These are phyloP conservation scores for Anguilla megastoma DNA, from an alignment of 2,797 vertebrate genomes.

Conservation along the genomic window DNA sequence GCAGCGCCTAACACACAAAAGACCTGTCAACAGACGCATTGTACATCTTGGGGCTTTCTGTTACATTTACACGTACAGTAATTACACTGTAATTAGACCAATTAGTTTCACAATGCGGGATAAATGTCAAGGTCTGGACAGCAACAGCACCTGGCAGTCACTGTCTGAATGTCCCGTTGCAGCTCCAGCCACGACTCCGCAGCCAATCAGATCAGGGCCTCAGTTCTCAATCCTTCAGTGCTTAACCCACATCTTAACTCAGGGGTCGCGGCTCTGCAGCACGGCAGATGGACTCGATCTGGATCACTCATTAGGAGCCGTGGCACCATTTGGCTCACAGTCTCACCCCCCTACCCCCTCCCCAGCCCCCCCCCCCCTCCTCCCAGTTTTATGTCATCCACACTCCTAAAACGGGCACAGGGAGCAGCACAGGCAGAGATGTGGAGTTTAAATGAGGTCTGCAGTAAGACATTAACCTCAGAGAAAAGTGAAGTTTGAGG, in stretches of 20 bases:
- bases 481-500: not conserved
- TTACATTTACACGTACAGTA: not conserved
- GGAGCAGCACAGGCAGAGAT: not conserved
- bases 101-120: not conserved
- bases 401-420: not conserved
- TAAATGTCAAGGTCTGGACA: not conserved
- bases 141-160: not conserved
- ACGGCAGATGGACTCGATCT: slow-evolving; percentile 4
- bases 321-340: not conserved
- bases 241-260: slow-evolving; percentile 15
- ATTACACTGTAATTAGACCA: not conserved
- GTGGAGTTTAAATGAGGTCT: not conserved
- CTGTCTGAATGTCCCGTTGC: not conserved
- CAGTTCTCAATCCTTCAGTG: not conserved
- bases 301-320: not conserved
- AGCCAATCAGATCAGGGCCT: not conserved
- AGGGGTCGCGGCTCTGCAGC: not conserved
- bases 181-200: not conserved
- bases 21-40: not conserved
- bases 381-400: not conserved
- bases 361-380: too few relatives aligned
- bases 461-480: not conserved
- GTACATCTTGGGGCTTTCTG: not conserved
- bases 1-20: not conserved
- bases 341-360: not conserved